Evolutionary conservation across 2,113 vertebrate genomes (phyloP), one percentile per base, ranked within the genome.

Genomic region (Edolisoma coerulescens): DNA sequence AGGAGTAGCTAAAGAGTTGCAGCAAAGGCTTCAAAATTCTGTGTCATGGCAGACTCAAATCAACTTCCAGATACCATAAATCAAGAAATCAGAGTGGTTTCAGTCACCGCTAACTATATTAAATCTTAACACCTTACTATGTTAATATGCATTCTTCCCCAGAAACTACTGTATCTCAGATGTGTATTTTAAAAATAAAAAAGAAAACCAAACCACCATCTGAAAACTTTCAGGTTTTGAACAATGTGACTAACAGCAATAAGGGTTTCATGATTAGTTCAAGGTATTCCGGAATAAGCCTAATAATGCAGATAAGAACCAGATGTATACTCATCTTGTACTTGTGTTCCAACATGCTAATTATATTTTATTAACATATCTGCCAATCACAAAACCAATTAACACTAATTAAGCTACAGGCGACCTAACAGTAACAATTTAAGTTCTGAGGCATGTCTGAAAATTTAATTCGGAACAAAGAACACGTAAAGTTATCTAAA

Each of bases 351-450:
- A 90, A 82, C 79, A 91, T 69, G 71, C 75, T 87, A 96, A 97
- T 98, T 97, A 96, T 69, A 84, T 91, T 93, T 84, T 73, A 93
- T 98, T 97, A 97, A 96, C 77, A 86, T 92, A 90, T 47, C 91
- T 97, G 97, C 83, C 97, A 96, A 83, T 98, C 96, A 97, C 89
- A 90, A 95, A 96, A 92, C 79, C 84, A 97, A 95, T 97, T 97
- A 97, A 89, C 81, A 85, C 94, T 94, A 94, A 98, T 98, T 96
- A 97, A 94, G 85, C 77, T 93, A 96, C 88, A 95, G 96, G 88
- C 3, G 23, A 97, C 87, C 87, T 95, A 93, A 95, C 91, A 96
- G 56, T 49, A 89, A 96, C 85, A 93, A 90, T 86, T 87, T 86
- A 76, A 94, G 69, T 95, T 95, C 96, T 95, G 73, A 97, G 64